A percentile compares a stretch with the other conserved stretches of the same genome.
Conservation (phyloP, 2,113 vertebrate species). For the Pygoscelis adeliae region DNA sequence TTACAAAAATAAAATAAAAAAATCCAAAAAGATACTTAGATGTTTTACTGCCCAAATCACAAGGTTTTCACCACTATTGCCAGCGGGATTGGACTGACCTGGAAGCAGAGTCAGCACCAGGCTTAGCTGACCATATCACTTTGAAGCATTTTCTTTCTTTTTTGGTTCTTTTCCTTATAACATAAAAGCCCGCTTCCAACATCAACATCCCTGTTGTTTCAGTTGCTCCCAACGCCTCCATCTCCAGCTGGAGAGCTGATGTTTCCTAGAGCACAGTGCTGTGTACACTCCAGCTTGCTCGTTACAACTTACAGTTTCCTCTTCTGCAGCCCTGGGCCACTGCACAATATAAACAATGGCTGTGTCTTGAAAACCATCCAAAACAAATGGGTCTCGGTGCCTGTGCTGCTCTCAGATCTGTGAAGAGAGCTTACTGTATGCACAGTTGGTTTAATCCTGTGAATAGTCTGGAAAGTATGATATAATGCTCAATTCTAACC, state of each 20-base stretch:
- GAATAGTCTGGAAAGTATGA: constrained; percentile 46
- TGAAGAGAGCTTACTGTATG: constrained; percentile 20
- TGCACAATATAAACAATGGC: constrained; percentile 48
- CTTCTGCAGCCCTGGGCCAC: constrained; percentile 9
- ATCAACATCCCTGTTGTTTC: neutral
- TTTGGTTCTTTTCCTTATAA: neutral
- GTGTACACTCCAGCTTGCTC: neutral
- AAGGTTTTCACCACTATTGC: neutral
- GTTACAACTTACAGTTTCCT: constrained; percentile 3
- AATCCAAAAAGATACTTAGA: too few relatives aligned
- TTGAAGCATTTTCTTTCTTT: neutral
- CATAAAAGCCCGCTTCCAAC: neutral
- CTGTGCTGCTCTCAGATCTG: constrained; percentile 25
- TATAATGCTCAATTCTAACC: constrained; percentile 45
- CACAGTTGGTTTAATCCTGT: constrained; percentile 56
- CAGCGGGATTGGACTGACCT: neutral
- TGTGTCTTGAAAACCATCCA: constrained; percentile 55
- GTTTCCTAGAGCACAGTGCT: neutral
- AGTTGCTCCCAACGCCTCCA: neutral
- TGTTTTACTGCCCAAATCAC: neutral
- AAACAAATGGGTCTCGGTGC: constrained; percentile 26
- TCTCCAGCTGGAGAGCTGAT: neutral
- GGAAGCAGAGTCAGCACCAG: neutral
- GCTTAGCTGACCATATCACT: neutral
- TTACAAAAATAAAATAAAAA: neutral